Percentiles rank a stretch among this genome's conserved stretches.
Evolutionary conservation across 1,140 invertebrate genomes (phyloP).

Genomic region (Onthophagus taurus): DNA sequence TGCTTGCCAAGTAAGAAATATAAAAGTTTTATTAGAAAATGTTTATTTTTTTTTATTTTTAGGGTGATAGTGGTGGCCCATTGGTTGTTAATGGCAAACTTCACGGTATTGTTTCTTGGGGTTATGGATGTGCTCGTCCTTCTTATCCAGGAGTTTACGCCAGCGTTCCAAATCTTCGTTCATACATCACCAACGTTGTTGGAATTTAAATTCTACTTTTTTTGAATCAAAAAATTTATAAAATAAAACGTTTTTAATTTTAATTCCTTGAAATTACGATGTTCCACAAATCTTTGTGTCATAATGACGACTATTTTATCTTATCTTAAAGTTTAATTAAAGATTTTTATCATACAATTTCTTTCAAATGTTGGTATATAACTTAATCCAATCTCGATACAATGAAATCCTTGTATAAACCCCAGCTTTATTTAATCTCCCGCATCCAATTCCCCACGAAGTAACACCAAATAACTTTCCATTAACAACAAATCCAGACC

Average conservation of each 20-base stretch:
- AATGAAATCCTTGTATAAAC: constrained; percentile 39
- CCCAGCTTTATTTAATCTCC: constrained; percentile 43
- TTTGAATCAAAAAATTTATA: constrained; percentile 16
- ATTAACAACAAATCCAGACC: constrained; percentile 17
- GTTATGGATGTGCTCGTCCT: constrained; percentile 58
- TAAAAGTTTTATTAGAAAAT: background rate
- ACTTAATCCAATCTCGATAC: background rate
- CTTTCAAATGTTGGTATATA: background rate
- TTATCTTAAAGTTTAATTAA: background rate
- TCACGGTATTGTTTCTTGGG: constrained; percentile 58
- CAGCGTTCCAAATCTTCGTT: constrained; percentile 24
- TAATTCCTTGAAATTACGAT: too few species aligned
- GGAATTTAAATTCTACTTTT: constrained; percentile 18
- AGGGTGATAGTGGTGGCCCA: constrained; percentile 39
- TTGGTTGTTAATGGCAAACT: constrained; percentile 36
- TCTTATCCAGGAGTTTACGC: constrained; percentile 58
- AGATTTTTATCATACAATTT: background rate
- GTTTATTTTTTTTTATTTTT: constrained; percentile 2
- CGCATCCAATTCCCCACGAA: constrained; percentile 49
- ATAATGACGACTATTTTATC: background rate
- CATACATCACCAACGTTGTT: constrained; percentile 7
- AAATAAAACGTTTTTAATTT: constrained; percentile 12
- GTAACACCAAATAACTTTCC: constrained; percentile 16
- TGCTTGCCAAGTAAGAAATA: constrained; percentile 51
- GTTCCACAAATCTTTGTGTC: constrained; percentile 16